A percentile compares a stretch with the other conserved stretches of the same genome.
These are phyloP conservation scores for Leptinotarsa tumamoca DNA, from an alignment of 2,888 invertebrate species.

Conservation along the genomic window DNA sequence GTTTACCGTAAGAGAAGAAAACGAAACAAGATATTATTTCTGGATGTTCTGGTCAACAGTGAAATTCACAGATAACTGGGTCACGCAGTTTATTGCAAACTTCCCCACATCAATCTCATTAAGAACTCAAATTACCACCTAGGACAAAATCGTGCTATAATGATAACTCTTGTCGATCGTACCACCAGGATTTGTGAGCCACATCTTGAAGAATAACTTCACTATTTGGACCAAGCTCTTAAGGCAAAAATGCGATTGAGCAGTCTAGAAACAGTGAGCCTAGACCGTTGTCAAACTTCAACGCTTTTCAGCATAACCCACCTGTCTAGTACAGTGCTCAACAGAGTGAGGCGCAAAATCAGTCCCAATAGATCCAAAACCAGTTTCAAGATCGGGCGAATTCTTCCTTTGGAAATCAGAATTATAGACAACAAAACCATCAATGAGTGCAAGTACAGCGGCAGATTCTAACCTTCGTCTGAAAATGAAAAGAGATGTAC, in stretches of 20 bases:
- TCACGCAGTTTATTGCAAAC: too few species aligned
- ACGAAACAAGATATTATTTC: too few species aligned
- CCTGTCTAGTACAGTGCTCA: slow-evolving; percentile 7
- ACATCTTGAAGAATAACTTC: too few species aligned
- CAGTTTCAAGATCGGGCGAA: slow-evolving; percentile 38
- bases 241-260: slow-evolving; percentile 43
- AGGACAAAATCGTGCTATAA: too few species aligned
- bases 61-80: too few species aligned
- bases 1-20: too few species aligned
- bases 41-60: too few species aligned
- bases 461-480: slow-evolving; percentile 25
- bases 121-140: too few species aligned
- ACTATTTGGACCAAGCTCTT: too few species aligned
- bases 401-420: neutral
- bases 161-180: too few species aligned
- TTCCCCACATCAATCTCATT: too few species aligned
- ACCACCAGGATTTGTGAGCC: too few species aligned
- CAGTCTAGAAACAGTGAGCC: slow-evolving; percentile 56
- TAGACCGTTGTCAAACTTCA: slow-evolving; percentile 49
- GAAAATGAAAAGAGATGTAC: slow-evolving; percentile 45
- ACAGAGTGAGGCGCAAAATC: slow-evolving; percentile 9
- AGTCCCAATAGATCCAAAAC: slow-evolving; percentile 42
- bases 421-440: slow-evolving; percentile 17
- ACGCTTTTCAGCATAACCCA: slow-evolving; percentile 43
- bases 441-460: slow-evolving; percentile 41